Conservation (phyloP, 2,797 vertebrate species). For the Poecile montanus region DNA sequence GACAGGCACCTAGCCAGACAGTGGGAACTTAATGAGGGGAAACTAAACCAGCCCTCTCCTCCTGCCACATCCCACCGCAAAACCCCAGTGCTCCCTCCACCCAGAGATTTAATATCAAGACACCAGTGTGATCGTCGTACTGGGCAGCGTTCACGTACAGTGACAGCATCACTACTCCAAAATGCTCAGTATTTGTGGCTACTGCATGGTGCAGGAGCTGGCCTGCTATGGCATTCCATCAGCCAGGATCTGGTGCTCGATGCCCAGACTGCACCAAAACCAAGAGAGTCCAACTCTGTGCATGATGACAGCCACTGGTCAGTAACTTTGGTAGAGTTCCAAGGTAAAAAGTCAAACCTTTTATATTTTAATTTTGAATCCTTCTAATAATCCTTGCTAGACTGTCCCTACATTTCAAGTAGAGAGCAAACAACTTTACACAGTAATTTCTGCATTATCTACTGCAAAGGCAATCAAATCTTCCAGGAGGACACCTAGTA, state of each 20-base stretch:
- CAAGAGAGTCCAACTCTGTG: accelerated
- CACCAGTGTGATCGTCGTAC: not conserved
- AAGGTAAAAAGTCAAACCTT: not conserved
- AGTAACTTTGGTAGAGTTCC: not conserved
- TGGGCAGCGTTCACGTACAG: not conserved
- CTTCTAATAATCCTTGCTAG: not conserved
- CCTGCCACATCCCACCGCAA: not conserved
- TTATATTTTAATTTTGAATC: not conserved
- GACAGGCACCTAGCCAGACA: not conserved
- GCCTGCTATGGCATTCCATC: not conserved
- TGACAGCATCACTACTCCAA: not conserved
- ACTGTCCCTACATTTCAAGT: not conserved
- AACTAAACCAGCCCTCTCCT: not conserved
- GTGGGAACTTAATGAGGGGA: not conserved
- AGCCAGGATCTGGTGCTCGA: accelerated
- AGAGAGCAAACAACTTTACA: not conserved
- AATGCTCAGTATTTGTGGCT: not conserved
- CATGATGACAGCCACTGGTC: not conserved
- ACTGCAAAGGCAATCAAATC: not conserved
- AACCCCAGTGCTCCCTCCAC: not conserved
- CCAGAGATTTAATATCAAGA: not conserved
- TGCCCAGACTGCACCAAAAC: not conserved
- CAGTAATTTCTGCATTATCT: not conserved
- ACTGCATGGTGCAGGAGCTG: accelerated
- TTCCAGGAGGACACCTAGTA: not conserved